Evolutionary conservation across 2,113 vertebrate genomes (phyloP).

Genomic region (Pantherophis guttatus): DNA sequence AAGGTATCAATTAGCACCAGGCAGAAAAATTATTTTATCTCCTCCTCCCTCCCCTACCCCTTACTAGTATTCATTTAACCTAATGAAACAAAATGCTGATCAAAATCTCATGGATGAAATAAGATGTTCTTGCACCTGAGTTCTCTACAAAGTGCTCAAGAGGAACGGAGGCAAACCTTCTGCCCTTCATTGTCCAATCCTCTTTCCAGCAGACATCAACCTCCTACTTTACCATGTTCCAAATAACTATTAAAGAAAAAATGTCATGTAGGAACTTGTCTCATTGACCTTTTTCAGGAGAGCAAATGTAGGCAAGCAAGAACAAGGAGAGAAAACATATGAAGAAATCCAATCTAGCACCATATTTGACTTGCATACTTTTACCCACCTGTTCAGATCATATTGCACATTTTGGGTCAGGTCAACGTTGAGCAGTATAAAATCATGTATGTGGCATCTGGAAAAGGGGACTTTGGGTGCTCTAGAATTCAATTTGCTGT

Average conservation of each 20-base stretch:
- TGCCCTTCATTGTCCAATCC: not conserved
- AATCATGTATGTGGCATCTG: conserved; percentile 89
- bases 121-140: not conserved
- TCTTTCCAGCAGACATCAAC: not conserved
- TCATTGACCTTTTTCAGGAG: not conserved
- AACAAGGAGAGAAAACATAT: not conserved
- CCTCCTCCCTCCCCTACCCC: not conserved
- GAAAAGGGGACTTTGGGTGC: conserved; percentile 76
- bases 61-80: not conserved
- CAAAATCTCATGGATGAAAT: not conserved
- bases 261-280: not conserved
- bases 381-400: conserved; percentile 90
- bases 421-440: conserved; percentile 92
- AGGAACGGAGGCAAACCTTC: not conserved
- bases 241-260: not conserved
- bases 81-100: not conserved
- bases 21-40: not conserved
- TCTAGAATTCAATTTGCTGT: conserved; percentile 74
- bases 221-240: not conserved
- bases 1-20: not conserved
- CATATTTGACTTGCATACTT: not conserved
- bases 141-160: not conserved
- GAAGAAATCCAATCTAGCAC: not conserved
- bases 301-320: not conserved
- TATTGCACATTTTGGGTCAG: conserved; percentile 97